Percentiles rank a stretch among this genome's conserved stretches.
phyloP scores from a whole-genome alignment of 2,888 invertebrate species.

The Athalia circularis region DNA sequence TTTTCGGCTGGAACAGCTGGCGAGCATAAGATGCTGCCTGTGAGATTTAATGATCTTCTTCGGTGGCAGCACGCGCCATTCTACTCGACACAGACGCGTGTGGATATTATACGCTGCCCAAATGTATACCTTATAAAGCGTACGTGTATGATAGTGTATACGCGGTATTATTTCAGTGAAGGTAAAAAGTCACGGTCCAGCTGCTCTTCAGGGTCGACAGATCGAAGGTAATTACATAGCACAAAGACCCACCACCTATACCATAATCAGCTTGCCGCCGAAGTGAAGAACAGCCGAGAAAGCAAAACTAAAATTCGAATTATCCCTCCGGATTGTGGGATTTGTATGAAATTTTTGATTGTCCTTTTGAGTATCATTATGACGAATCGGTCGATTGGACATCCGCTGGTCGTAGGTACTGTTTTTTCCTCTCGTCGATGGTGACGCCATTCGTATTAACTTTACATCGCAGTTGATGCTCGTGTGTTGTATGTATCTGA shows the following conservation, averaged over 20 bases:
- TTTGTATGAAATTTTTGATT: not conserved
- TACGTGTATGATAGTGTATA: not conserved
- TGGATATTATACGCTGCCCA: slow-evolving; percentile 1
- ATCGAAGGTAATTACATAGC: slow-evolving; percentile 39
- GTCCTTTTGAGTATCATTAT: not conserved
- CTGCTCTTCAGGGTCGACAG: slow-evolving; percentile 51
- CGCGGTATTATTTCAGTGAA: slow-evolving; percentile 49
- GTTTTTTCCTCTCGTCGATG: slow-evolving; percentile 3
- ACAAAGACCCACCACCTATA: slow-evolving; percentile 42
- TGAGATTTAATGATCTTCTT: slow-evolving; percentile 49
- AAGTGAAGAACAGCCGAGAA: slow-evolving; percentile 6
- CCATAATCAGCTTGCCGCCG: not conserved
- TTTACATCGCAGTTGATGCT: slow-evolving; percentile 31
- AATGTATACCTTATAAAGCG: not conserved
- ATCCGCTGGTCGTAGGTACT: not conserved
- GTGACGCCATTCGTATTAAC: slow-evolving; percentile 42
- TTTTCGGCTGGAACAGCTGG: slow-evolving; percentile 45
- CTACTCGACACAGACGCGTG: slow-evolving; percentile 19
- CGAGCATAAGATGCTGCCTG: slow-evolving; percentile 47
- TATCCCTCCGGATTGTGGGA: too few relatives aligned
- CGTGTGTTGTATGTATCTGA: slow-evolving; percentile 35
- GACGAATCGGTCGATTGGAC: not conserved
- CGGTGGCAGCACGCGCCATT: slow-evolving; percentile 40
- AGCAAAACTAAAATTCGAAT: not conserved
- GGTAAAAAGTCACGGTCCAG: slow-evolving; percentile 63